Evolutionary conservation across 1,140 invertebrate species (phyloP).

Genomic region (Chymomyza costata): DNA sequence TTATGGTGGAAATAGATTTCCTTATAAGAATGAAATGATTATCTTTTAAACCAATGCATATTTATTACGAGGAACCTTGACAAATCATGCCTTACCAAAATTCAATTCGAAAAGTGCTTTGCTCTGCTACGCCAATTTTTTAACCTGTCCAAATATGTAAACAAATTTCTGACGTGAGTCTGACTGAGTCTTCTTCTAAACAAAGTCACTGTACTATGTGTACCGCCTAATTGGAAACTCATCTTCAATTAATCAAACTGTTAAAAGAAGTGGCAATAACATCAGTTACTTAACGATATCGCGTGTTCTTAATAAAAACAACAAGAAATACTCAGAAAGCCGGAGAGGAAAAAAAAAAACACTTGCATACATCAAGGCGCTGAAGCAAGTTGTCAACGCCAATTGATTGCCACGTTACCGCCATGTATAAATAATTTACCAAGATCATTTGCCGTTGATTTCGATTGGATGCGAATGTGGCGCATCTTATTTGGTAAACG

Average conservation of each 20-base stretch:
- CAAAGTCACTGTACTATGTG: neutral
- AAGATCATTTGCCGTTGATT: conserved; percentile 45
- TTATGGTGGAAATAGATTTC: too few relatives aligned
- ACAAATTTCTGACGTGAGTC: neutral
- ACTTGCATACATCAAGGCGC: neutral
- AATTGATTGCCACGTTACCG: conserved; percentile 49
- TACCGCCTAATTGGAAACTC: conserved; percentile 55
- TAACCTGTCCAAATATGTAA: too few relatives aligned
- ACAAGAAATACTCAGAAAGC: neutral
- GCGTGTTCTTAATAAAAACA: conserved; percentile 23
- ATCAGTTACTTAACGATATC: conserved; percentile 28
- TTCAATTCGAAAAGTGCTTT: too few relatives aligned
- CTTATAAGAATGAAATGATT: too few relatives aligned
- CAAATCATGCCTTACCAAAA: too few relatives aligned
- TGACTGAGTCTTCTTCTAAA: neutral
- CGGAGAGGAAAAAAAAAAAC: neutral
- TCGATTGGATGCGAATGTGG: conserved; percentile 49
- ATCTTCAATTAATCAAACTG: conserved; percentile 66
- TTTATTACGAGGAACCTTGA: too few relatives aligned
- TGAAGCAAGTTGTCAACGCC: conserved; percentile 53
- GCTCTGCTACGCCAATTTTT: too few relatives aligned
- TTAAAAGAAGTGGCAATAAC: conserved; percentile 27
- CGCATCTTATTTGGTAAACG: conserved; percentile 29
- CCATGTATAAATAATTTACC: conserved; percentile 53
- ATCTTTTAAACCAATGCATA: too few relatives aligned